phyloP scores from a whole-genome alignment of 1,140 invertebrate species.

The Bombus affinis region DNA sequence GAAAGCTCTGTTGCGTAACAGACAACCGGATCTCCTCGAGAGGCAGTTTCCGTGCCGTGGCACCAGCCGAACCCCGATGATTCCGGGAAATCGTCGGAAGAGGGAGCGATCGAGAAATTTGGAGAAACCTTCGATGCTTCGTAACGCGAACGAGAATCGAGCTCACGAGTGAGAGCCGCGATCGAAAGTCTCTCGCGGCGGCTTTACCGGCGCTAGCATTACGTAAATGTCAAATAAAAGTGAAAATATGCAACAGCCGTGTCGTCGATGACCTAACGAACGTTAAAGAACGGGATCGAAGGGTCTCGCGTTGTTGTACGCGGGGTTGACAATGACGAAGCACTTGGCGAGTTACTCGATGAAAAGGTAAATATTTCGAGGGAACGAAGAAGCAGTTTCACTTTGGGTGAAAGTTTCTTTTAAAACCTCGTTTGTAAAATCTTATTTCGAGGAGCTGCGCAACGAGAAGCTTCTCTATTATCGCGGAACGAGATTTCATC shows the following conservation, averaged over 20 bases:
- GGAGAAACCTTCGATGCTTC: conserved; percentile 47
- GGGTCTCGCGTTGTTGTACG: neutral
- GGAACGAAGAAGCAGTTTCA: neutral
- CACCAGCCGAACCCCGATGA: neutral
- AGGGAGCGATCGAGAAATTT: conserved; percentile 35
- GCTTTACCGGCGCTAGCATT: conserved; percentile 25
- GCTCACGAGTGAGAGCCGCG: neutral
- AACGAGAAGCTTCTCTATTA: no score
- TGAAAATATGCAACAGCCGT: conserved; percentile 29
- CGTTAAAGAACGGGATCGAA: neutral
- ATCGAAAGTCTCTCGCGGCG: neutral
- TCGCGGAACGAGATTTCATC: neutral
- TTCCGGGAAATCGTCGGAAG: no score
- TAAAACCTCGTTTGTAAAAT: neutral
- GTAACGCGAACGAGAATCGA: conserved; percentile 1
- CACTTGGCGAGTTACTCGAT: neutral
- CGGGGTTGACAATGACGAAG: neutral
- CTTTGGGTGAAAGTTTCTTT: neutral
- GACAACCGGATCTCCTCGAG: conserved; percentile 62
- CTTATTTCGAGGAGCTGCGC: neutral
- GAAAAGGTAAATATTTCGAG: neutral
- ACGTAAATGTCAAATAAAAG: conserved; percentile 49
- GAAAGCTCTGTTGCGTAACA: conserved; percentile 76
- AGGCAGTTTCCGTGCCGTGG: conserved; percentile 61
- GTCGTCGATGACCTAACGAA: conserved; percentile 25